Evolutionary conservation across 1,140 invertebrate genomes (phyloP), one percentile per base, ranked within the genome.

Genomic region (Dolichoris vasculosae): DNA sequence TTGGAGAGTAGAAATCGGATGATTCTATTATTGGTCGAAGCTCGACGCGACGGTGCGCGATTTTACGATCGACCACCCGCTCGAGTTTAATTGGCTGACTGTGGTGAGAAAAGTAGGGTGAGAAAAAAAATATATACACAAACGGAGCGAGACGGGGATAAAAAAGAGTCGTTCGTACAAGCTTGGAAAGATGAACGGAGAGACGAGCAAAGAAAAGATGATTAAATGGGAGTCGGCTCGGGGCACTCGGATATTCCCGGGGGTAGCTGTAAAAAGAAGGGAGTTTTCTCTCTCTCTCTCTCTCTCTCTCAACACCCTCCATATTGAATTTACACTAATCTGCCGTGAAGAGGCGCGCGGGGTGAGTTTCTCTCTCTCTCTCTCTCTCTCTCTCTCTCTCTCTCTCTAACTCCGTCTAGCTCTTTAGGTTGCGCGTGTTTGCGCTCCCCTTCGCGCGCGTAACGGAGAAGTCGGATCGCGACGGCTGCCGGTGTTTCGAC

Each of bases 251-350:
- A 40, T 40, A 59, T 32, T 3, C 30, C 48, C 35, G 7, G 59
- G 48, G 69, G 38, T 51, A 43, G 2, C 38, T 26, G 79, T 32
- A 35, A 75, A 23, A 86, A 85, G 55, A 86, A 38, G 59, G 55
- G 35, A 51, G 17, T 77, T 30, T 38, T 46, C 67, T 35, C 32
- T 46, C 32, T 73, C 32, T 71, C 80, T 55, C 67, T 59, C 64
- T 59, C 48, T 75, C 40, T 26, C 30, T 79, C 76, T 55, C 64
- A 40, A 77, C 79, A 76, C 79, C 35, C 78, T 77, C 59, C 80
- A 64, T 79, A 86, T 86, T 86, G 73, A 86, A 83, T 86, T 82
- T 83, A 86, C 75, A 86, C 80, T 86, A 86, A 86, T 86, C 85
- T 82, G 85, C 77, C 63, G 75, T 86, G 85, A 86, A 86, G 85